Percentiles rank a stretch among this genome's conserved stretches.
phyloP scores from a whole-genome alignment of 2,113 vertebrate genomes.

The Cnemophilus loriae region DNA sequence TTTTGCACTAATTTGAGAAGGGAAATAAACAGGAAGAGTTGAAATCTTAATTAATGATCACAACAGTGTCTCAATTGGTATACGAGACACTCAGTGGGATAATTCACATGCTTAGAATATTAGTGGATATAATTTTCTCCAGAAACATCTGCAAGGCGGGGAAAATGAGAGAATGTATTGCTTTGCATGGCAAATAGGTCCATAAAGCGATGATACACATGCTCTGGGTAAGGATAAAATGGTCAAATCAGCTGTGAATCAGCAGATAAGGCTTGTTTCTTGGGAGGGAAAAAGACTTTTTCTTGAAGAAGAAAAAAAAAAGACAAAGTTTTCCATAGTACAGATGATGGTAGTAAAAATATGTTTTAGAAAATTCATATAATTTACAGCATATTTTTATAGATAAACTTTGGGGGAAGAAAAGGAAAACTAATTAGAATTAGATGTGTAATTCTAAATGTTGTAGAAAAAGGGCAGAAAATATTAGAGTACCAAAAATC shows the following conservation, averaged over 20 bases:
- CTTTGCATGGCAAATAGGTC: neutral
- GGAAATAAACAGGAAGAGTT: conserved; percentile 28
- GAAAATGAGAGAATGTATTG: neutral
- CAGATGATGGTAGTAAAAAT: neutral
- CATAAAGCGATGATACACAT: neutral
- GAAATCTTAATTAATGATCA: conserved; percentile 37
- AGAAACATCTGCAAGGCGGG: neutral
- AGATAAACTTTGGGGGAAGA: fast-evolving
- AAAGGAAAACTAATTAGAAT: neutral
- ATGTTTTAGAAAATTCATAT: neutral
- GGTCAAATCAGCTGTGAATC: neutral
- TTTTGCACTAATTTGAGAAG: neutral
- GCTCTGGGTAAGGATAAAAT: neutral
- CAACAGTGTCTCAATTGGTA: neutral
- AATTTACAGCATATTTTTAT: neutral
- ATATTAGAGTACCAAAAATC: neutral
- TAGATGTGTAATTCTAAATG: neutral
- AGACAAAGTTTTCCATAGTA: neutral
- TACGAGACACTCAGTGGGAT: neutral
- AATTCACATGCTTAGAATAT: conserved; percentile 32
- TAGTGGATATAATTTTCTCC: neutral
- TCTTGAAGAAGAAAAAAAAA: neutral
- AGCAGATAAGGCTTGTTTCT: neutral
- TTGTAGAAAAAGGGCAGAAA: neutral
- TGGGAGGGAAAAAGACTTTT: neutral